phyloP scores from a whole-genome alignment of 2,797 vertebrate species.

The Acanthiza pusilla region DNA sequence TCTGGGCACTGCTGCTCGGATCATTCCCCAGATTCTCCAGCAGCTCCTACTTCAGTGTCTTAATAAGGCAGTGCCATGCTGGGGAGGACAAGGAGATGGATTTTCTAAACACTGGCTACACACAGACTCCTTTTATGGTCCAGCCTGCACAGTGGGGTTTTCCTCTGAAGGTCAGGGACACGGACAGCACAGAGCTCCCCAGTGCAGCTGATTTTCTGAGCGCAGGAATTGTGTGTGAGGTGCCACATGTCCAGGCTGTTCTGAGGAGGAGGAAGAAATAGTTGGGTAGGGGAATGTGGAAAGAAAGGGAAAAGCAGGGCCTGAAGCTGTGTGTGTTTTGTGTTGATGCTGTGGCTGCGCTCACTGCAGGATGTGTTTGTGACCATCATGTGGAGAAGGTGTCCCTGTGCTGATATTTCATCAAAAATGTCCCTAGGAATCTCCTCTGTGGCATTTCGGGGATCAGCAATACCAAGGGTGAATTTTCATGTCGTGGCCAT shows the following conservation, averaged over 20 bases:
- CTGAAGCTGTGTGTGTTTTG: background rate
- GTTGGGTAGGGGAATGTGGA: background rate
- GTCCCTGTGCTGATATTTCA: background rate
- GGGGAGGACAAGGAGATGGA: slow-evolving; percentile 10
- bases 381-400: background rate
- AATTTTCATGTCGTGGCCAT: background rate
- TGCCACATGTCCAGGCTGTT: background rate
- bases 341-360: background rate
- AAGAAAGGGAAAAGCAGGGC: background rate
- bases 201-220: background rate
- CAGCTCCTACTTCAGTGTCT: slow-evolving; percentile 26
- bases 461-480: background rate
- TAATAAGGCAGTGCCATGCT: slow-evolving; percentile 41
- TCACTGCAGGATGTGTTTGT: background rate
- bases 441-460: background rate
- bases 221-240: background rate
- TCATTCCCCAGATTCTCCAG: slow-evolving; percentile 51
- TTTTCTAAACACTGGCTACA: slow-evolving; percentile 49
- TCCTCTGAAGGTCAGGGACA: slow-evolving; percentile 44
- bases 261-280: background rate
- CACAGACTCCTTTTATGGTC: slow-evolving; percentile 56
- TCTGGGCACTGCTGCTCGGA: background rate
- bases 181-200: background rate
- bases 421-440: background rate
- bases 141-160: slow-evolving; percentile 55